Conservation (phyloP, 2,888 invertebrate genomes). For the Crepidodera aurea region DNA sequence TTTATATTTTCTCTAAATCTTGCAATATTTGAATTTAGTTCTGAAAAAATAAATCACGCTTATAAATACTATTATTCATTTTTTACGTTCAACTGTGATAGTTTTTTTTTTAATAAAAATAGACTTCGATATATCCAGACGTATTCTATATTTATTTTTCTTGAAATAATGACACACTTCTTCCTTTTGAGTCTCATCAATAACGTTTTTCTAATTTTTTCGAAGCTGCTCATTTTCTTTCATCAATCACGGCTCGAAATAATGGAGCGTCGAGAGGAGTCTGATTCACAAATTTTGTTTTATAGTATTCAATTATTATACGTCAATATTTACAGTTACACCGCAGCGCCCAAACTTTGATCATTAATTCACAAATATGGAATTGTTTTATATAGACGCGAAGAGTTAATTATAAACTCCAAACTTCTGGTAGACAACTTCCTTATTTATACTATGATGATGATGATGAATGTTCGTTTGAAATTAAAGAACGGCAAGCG, state of each 20-base stretch:
- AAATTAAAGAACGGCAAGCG: neutral
- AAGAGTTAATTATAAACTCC: slow-evolving; percentile 24
- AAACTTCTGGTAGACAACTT: slow-evolving; percentile 12
- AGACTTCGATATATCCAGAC: no score
- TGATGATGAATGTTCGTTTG: slow-evolving; percentile 23
- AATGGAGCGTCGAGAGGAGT: slow-evolving; percentile 20
- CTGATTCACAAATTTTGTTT: slow-evolving; percentile 34
- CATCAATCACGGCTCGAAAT: slow-evolving; percentile 50
- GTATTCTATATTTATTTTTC: no score
- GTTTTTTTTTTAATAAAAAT: slow-evolving; percentile 37
- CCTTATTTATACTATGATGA: slow-evolving; percentile 10
- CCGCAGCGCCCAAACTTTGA: slow-evolving; percentile 21
- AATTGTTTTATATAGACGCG: slow-evolving; percentile 21
- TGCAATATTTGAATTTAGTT: no score
- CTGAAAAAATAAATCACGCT: no score
- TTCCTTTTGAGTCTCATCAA: slow-evolving; percentile 49
- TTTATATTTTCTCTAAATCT: no score
- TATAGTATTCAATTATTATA: slow-evolving; percentile 31
- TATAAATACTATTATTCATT: no score
- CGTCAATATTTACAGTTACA: slow-evolving; percentile 25
- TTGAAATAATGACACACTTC: slow-evolving; percentile 29
- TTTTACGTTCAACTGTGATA: no score
- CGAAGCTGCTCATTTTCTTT: slow-evolving; percentile 42
- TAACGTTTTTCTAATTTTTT: slow-evolving; percentile 53
- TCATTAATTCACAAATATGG: slow-evolving; percentile 27